Base-by-base conservation (phyloP, 2,888 invertebrate species). In the Deilephila porcellus region DNA sequence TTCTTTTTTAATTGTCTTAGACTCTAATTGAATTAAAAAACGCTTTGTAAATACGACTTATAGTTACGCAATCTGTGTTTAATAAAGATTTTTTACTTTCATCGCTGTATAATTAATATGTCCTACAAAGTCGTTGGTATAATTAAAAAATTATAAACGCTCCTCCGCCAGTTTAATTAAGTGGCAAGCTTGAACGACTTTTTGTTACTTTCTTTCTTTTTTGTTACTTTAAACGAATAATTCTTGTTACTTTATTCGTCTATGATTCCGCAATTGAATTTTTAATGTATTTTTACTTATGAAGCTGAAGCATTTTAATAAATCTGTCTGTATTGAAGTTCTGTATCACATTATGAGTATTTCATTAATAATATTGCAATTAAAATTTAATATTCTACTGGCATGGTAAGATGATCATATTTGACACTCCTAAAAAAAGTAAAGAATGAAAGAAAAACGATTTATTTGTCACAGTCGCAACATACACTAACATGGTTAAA, bases 121-220 rank as follows among this genome's bases (percentile, higher is more conserved):
- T 76, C 60, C 71, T 56, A 74, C 71, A 75, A 74, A 76, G 72
- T 74, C 73, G 71, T 63, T 74, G 59, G 71, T 74, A 74, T 78
- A 75, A 78, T 76, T 76, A 77, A 78, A 78, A 78, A 77, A 76
- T 76, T 76, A 75, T 79, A 75, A 75, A 76, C 74, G 74, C 75
- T 71, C 76, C 77, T 78, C 73, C 74, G 67, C 73, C 70, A 74
- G 76, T 79, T 78, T 77, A 78, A 81, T 81, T 80, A 79, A 81
- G 79, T 79, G 76, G 74, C 56, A 78, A 77, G 76, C 77, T 78
- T 32, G 56, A 71, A 72, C 70, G 72, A 75, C 76, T 72, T 72
- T 73, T 20, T 63, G 53, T 63, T 60, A 72, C 72, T 63, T 53
- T n/a, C n/a, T n/a, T n/a, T n/a, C n/a, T n/a, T n/a, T n/a, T n/a